Evolutionary conservation across 2,113 vertebrate genomes (phyloP), one percentile per base, ranked within the genome.

Genomic region (Gasterosteus nipponicus): DNA sequence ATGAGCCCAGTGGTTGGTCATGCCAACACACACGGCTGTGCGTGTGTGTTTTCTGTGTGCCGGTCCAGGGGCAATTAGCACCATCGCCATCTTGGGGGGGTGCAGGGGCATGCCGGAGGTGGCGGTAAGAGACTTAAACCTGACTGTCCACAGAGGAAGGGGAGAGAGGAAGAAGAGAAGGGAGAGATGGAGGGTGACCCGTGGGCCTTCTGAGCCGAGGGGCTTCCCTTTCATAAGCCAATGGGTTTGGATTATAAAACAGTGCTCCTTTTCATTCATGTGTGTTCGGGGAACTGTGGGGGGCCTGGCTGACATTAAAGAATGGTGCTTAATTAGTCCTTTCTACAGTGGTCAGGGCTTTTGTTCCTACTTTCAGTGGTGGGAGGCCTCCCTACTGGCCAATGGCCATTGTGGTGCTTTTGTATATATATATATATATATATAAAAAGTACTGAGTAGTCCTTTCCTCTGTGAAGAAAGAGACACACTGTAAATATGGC

Each of bases 61-160:
- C 49, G 53, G 67, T 85, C 69, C 54, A 26, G 82, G 75, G 86
- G 84, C 83, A 91, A 93, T 93, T 88, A 92, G 89, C 53, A 88
- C 82, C 70, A 74, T 69, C 84, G 85, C 62, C 38, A 77, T 77
- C 77, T 89, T 2, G 83, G 91, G 22, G 38, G 72, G 78, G 58
- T 67, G 73, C 59, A n/a, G 62, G 88, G 88, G 86, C 86, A 56
- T 22, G 62, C 49, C 57, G 67, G 10, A 0, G 46, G 72, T 83
- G 81, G 68, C 62, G 77, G 89, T 90, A 90, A 89, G 77, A 89
- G 87, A 71, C 51, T 95, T 91, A 91, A 88, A 83, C 78, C 75
- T 75, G 80, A 85, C 81, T 86, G 75, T 86, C 75, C 73, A 49
- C 76, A 81, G 86, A 72, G 31, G 71, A 83, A 72, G 78, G 63